Evolutionary conservation across 2,113 vertebrate species (phyloP), one percentile per base, ranked within the genome.

Genomic region (Pitta sordida): DNA sequence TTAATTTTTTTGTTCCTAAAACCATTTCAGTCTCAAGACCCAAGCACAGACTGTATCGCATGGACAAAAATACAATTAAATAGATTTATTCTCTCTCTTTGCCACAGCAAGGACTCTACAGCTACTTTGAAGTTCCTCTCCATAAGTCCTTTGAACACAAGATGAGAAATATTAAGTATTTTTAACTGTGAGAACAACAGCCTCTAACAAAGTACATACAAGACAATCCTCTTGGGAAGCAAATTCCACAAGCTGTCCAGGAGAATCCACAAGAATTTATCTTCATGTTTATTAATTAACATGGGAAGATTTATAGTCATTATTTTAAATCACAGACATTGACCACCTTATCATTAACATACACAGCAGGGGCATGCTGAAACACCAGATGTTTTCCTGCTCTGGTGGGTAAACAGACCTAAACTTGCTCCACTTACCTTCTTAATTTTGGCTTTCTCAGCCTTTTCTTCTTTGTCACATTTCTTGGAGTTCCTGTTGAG

Each of bases 391-490:
- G 15, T 32, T 44, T 49, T 79, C 58, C 43, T 60, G 77, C 63
- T 53, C 6, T 9, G 73, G 36, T 1, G 75, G 6, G 16, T 39
- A 91, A 95, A n/a, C 20, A 67, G 64, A 67, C 8, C 17, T 16
- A 44, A 32, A 88, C 27, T 39, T 19, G 24, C 21, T 21, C 39
- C 52, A 59, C 58, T 97, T 96, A 99, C 98, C 97, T 99, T 99
- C 95, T 99, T 99, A 75, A 99, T 98, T 98, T 99, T 99, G 30
- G 91, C 69, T 80, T 99, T 99, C 96, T 99, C 99, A 16, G 95
- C 7, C 90, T 99, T 99, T 96, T 99, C 99, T 90, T 99, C 98
- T 97, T 99, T 99, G 95, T 99, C 98, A 6, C 98, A 99, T 98
- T 98, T 99, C 91, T 99, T 99, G 34, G 99, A 96, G 96, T 98